phyloP scores from a whole-genome alignment of 2,888 invertebrate genomes.

The Scaptomyza caliginosa region DNA sequence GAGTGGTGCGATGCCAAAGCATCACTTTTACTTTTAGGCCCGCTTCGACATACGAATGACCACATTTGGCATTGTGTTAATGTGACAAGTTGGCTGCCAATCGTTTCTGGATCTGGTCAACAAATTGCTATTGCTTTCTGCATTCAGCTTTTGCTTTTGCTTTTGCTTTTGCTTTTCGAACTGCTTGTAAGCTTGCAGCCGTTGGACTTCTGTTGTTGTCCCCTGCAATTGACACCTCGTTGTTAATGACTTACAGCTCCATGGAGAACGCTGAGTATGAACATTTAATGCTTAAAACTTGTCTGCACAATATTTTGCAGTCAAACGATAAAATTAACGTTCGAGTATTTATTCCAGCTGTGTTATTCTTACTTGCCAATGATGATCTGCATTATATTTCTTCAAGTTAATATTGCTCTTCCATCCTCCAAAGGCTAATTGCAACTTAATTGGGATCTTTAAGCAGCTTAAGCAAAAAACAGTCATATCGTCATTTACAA shows the following conservation, averaged over 20 bases:
- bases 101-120: slow-evolving; percentile 39
- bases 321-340: slow-evolving; percentile 41
- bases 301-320: slow-evolving; percentile 48
- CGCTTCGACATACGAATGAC: slow-evolving; percentile 28
- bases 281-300: slow-evolving; percentile 64
- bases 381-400: slow-evolving; percentile 4
- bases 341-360: slow-evolving; percentile 18
- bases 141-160: no score
- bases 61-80: slow-evolving; percentile 73
- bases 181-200: not conserved
- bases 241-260: slow-evolving; percentile 62
- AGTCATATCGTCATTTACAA: no score
- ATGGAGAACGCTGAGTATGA: slow-evolving; percentile 23
- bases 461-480: no score
- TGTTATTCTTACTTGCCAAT: slow-evolving; percentile 3
- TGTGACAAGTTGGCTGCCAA: slow-evolving; percentile 71
- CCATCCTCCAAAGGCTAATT: slow-evolving; percentile 55
- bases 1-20: slow-evolving; percentile 39
- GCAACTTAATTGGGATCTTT: slow-evolving; percentile 28
- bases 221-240: slow-evolving; percentile 72
- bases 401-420: not conserved
- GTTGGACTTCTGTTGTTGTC: slow-evolving; percentile 49
- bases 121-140: slow-evolving; percentile 48
- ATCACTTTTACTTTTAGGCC: slow-evolving; percentile 75
- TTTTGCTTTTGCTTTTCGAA: no score